Conservation (phyloP, 2,797 vertebrate species). For the Ataeniobius toweri region DNA sequence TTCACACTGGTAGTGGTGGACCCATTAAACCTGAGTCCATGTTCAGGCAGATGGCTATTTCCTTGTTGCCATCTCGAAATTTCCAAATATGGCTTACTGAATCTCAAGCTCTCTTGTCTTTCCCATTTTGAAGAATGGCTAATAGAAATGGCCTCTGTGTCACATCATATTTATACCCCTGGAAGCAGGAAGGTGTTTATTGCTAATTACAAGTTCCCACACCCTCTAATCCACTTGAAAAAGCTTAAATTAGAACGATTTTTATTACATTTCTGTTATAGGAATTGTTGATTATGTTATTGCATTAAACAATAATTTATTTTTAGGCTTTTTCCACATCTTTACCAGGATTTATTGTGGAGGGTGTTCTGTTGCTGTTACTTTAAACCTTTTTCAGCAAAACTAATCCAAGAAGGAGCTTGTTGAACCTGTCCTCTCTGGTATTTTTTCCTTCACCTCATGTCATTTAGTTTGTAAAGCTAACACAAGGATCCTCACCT, state of each 20-base stretch:
- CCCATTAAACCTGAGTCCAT: too few relatives aligned
- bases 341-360: background rate
- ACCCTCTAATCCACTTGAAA: too few relatives aligned
- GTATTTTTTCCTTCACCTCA: slow-evolving; percentile 6
- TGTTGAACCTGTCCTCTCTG: background rate
- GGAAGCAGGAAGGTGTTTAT: background rate
- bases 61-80: background rate
- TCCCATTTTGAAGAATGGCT: background rate
- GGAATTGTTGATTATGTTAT: background rate
- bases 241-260: too few relatives aligned
- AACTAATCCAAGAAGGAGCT: background rate
- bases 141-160: too few relatives aligned
- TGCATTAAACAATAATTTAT: too few relatives aligned
- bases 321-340: too few relatives aligned
- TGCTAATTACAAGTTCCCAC: background rate
- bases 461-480: slow-evolving; percentile 15
- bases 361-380: background rate
- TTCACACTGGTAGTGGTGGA: too few relatives aligned
- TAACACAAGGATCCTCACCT: slow-evolving; percentile 14
- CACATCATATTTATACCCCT: background rate
- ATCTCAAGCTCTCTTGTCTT: background rate
- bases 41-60: background rate
- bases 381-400: background rate
- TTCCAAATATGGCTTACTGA: background rate
- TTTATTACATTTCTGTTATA: background rate